Conservation (phyloP, 2,797 vertebrate genomes). For the Crocodylus rhombifer region DNA sequence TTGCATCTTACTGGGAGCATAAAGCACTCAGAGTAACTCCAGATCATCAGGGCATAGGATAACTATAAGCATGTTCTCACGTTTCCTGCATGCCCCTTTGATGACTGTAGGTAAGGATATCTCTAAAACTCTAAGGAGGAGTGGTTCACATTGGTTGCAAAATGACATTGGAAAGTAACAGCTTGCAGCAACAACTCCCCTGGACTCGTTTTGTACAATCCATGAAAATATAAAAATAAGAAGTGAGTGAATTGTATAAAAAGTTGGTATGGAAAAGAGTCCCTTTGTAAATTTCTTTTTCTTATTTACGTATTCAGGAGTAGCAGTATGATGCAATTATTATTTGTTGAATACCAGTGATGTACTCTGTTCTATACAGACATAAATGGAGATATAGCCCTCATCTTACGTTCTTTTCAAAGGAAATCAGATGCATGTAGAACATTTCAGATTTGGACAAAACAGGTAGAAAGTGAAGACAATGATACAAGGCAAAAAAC, state of each 20-base stretch:
- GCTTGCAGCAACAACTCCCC: not conserved
- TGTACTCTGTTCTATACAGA: not conserved
- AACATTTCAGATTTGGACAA: not conserved
- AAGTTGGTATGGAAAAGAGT: too few species aligned
- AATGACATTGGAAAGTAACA: not conserved
- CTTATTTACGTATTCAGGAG: not conserved
- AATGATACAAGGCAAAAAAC: not conserved
- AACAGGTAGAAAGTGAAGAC: not conserved
- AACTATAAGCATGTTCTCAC: not conserved
- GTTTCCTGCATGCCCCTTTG: not conserved
- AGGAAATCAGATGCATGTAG: not conserved
- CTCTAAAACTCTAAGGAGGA: too few species aligned
- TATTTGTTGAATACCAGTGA: not conserved
- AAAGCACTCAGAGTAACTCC: not conserved
- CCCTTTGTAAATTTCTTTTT: not conserved
- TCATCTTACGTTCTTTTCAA: not conserved
- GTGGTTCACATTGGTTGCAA: not conserved
- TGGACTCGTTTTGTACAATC: not conserved
- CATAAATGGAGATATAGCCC: not conserved
- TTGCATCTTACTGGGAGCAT: not conserved
- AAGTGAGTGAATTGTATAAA: too few species aligned
- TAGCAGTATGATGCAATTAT: not conserved
- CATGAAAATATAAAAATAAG: too few species aligned
- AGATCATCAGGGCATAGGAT: not conserved
- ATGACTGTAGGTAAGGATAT: not conserved